A percentile compares a stretch with the other conserved stretches of the same genome.
phyloP scores from a whole-genome alignment of 2,797 vertebrate genomes.

The Lepilemur septentrionalis region DNA sequence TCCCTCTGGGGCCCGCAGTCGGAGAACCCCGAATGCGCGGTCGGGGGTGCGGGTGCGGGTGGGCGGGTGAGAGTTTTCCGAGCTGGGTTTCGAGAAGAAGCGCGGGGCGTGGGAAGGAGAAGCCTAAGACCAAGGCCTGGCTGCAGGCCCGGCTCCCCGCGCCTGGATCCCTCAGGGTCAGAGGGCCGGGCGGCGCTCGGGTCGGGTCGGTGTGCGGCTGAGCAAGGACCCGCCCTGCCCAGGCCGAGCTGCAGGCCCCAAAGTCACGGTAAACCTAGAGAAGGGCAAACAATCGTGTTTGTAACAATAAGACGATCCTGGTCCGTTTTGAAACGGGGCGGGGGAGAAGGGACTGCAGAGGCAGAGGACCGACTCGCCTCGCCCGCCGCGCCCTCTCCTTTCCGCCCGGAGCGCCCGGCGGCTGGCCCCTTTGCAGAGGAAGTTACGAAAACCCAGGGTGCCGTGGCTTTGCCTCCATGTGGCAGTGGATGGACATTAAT shows the following conservation, averaged over 20 bases:
- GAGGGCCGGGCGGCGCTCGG: no score
- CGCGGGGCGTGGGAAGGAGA: neutral
- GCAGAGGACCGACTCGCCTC: neutral
- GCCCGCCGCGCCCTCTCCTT: neutral
- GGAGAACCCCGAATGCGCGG: neutral
- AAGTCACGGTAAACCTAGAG: neutral
- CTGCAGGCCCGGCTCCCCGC: neutral
- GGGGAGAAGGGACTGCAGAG: neutral
- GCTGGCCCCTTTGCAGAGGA: neutral
- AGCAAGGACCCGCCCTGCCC: neutral
- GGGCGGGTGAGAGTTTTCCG: neutral
- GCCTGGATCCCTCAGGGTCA: neutral
- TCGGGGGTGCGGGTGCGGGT: no score
- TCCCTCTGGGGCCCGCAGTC: neutral
- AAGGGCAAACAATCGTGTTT: neutral
- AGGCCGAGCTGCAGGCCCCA: neutral
- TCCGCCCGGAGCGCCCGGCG: no score
- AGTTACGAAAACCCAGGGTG: neutral
- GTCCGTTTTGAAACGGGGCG: neutral
- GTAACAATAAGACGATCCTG: neutral
- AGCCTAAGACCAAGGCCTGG: neutral
- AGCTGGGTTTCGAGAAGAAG: neutral
- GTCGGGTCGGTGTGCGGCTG: neutral
- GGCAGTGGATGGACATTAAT: neutral
- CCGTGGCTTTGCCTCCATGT: neutral